phyloP scores from a whole-genome alignment of 35 echinoderm and acorn worm species.

The Anneissia japonica region DNA sequence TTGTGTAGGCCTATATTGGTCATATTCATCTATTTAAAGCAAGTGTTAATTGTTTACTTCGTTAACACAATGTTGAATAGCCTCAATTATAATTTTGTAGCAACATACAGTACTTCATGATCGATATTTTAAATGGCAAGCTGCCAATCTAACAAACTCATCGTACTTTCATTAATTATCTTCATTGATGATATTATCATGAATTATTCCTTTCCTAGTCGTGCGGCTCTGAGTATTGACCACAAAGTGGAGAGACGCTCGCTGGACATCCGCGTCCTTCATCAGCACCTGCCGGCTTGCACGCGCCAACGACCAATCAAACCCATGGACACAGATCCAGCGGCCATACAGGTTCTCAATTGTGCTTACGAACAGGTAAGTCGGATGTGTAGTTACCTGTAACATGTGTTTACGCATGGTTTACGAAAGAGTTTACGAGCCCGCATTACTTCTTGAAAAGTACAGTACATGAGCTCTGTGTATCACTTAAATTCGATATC shows the following conservation, averaged over 20 bases:
- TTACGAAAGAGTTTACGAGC: no score
- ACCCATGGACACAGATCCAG: not conserved
- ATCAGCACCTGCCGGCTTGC: not conserved
- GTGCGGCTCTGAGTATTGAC: not conserved
- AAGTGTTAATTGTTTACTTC: no score
- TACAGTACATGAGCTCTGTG: no score
- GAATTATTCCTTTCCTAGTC: not conserved
- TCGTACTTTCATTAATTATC: not conserved
- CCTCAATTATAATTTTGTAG: not conserved
- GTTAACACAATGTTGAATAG: no score
- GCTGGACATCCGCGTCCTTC: not conserved
- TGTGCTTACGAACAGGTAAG: not conserved
- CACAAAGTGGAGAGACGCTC: not conserved
- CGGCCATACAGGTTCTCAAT: not conserved
- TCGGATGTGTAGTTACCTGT: no score
- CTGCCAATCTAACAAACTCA: not conserved
- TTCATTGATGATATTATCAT: not conserved
- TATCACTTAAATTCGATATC: no score
- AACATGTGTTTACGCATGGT: no score
- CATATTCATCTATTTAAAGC: no score
- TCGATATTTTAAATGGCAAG: not conserved
- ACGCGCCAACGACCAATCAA: not conserved
- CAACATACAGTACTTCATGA: not conserved
- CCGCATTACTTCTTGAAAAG: no score
- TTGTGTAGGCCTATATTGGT: no score